Conservation (phyloP, 2,797 vertebrate species). For the Myotis vivesi region DNA sequence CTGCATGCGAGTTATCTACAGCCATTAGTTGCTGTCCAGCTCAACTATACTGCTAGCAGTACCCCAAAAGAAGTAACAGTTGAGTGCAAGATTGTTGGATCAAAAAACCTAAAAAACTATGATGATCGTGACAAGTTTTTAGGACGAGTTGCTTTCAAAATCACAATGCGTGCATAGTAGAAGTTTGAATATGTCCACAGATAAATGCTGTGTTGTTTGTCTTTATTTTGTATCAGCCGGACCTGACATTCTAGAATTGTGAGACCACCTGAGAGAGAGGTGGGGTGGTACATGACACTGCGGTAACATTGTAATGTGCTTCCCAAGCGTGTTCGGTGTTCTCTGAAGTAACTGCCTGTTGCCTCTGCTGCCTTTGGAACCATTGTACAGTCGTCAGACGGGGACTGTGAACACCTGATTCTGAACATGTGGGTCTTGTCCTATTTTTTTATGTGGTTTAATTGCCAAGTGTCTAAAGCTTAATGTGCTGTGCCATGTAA, state of each 20-base stretch:
- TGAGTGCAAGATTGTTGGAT: conserved; percentile 92
- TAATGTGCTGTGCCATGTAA: conserved; percentile 91
- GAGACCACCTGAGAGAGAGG: conserved; percentile 81
- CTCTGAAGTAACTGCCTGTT: conserved; percentile 84
- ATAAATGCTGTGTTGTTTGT: conserved; percentile 83
- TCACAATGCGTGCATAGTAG: conserved; percentile 87
- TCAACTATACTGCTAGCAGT: conserved; percentile 83
- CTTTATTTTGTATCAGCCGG: conserved; percentile 81
- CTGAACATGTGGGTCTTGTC: conserved; percentile 85
- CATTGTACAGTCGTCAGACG: conserved; percentile 85
- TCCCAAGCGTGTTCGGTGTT: conserved; percentile 83
- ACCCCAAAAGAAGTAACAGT: conserved; percentile 85
- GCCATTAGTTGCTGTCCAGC: conserved; percentile 92
- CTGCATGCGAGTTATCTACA: conserved; percentile 91
- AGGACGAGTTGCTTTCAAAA: conserved; percentile 91
- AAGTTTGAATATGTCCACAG: conserved; percentile 78
- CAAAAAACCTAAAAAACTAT: conserved; percentile 88
- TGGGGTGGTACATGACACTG: conserved; percentile 82
- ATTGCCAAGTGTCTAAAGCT: conserved; percentile 86
- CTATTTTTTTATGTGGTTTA: conserved; percentile 88
- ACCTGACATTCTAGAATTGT: conserved; percentile 84
- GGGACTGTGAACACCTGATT: conserved; percentile 88
- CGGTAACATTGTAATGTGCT: conserved; percentile 84
- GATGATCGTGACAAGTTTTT: conserved; percentile 94
- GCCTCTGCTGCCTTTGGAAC: conserved; percentile 85